phyloP scores from a whole-genome alignment of 2,797 vertebrate genomes.

The Poliocrania exsul region DNA sequence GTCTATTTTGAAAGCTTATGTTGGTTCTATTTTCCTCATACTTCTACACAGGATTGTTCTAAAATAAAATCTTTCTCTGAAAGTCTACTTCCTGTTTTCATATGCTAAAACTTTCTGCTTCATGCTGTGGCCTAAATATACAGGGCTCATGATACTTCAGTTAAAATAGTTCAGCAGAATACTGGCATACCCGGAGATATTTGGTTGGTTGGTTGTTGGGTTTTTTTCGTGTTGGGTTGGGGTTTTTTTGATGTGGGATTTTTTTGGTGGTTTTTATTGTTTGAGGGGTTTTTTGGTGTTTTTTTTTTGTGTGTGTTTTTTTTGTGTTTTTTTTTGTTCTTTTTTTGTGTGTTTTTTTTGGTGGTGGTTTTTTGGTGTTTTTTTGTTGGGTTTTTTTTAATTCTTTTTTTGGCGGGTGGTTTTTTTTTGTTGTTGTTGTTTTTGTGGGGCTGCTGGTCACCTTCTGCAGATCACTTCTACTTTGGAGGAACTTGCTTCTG shows the following conservation, averaged over 20 bases:
- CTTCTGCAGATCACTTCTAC: fast-evolving
- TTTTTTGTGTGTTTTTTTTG: too few relatives aligned
- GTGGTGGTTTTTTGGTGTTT: background rate
- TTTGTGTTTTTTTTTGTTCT: too few relatives aligned
- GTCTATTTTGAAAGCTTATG: background rate
- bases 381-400: too few relatives aligned
- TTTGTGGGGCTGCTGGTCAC: background rate
- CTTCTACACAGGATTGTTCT: background rate
- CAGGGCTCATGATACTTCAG: background rate
- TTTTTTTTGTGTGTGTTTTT: too few relatives aligned
- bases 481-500: background rate
- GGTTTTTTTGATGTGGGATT: too few relatives aligned
- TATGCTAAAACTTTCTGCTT: background rate
- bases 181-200: fast-evolving
- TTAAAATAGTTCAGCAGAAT: background rate
- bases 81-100: background rate
- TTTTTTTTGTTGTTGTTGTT: too few relatives aligned
- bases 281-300: too few relatives aligned
- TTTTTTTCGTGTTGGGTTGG: too few relatives aligned
- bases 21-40: background rate
- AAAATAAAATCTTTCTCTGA: background rate
- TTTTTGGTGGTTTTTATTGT: too few relatives aligned
- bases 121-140: background rate
- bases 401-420: too few relatives aligned
- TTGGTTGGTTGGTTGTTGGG: too few relatives aligned